These are phyloP conservation scores for Thysanoteuthis rhombus DNA, from an alignment of 2,888 invertebrate genomes.

Conservation along the genomic window DNA sequence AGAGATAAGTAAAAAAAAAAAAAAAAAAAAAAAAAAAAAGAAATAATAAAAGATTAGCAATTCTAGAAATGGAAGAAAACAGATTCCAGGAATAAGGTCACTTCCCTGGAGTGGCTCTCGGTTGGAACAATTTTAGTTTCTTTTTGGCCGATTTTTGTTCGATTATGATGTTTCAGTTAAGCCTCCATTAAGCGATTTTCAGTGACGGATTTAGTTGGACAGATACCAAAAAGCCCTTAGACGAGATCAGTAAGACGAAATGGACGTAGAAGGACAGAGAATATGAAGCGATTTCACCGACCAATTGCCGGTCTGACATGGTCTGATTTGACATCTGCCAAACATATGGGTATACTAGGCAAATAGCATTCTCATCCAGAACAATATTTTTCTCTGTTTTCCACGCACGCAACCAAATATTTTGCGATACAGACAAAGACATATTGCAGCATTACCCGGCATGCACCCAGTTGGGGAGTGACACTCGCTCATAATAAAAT, in stretches of 20 bases:
- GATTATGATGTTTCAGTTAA: neutral
- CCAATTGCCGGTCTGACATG: neutral
- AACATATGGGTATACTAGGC: neutral
- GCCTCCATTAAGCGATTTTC: neutral
- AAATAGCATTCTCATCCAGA: neutral
- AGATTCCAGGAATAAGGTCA: neutral
- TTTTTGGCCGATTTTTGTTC: neutral
- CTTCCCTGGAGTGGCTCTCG: neutral
- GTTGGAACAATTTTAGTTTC: neutral
- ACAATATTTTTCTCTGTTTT: neutral
- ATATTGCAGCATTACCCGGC: neutral
- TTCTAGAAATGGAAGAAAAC: neutral
- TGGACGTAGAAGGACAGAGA: neutral
- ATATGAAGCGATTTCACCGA: neutral
- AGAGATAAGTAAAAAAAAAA: neutral
- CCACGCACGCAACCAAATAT: neutral
- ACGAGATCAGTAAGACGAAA: neutral
- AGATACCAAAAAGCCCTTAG: constrained; percentile 12
- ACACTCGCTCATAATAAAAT: too few species aligned
- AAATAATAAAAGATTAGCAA: neutral
- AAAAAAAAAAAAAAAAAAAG: neutral
- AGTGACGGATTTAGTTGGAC: neutral
- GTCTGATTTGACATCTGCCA: neutral
- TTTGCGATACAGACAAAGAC: neutral
- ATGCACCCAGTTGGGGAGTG: too few species aligned